phyloP scores from a whole-genome alignment of 2,113 vertebrate genomes.

The Tragulus kanchil region DNA sequence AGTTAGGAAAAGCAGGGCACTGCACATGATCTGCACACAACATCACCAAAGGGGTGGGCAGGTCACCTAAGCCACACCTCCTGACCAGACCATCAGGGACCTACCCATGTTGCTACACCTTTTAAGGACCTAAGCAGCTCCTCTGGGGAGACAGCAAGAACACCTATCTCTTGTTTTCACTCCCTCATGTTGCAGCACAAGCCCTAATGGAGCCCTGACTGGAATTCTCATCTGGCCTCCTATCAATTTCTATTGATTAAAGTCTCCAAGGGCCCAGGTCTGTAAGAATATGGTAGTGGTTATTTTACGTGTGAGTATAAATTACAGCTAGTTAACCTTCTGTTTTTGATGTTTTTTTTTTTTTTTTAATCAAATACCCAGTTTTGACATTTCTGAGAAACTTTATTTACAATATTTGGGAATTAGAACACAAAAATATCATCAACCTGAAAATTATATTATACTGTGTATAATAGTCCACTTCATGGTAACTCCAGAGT shows the following conservation, averaged over 20 bases:
- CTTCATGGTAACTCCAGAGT: background rate
- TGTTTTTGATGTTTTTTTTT: background rate
- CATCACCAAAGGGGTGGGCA: background rate
- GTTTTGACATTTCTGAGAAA: conserved; percentile 51
- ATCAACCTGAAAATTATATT: conserved; percentile 34
- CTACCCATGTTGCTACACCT: background rate
- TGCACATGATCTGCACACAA: background rate
- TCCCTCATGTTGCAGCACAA: background rate
- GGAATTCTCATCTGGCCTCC: background rate
- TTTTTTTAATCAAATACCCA: background rate
- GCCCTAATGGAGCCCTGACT: background rate
- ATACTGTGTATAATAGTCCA: background rate
- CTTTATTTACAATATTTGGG: conserved; percentile 24
- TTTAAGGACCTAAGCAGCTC: background rate
- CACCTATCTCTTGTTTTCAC: background rate
- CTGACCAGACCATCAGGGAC: background rate
- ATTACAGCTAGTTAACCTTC: conserved; percentile 46
- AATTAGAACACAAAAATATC: conserved; percentile 33
- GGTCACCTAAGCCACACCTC: background rate
- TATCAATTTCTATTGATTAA: background rate
- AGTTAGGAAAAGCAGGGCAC: background rate
- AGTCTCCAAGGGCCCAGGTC: background rate
- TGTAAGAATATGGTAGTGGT: background rate
- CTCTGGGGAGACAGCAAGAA: background rate
- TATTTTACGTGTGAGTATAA: conserved; percentile 46